Percentiles rank a stretch among this genome's conserved stretches.
These are phyloP conservation scores for Lepidurus arcticus DNA, from an alignment of 1,140 invertebrate genomes.

Conservation along the genomic window DNA sequence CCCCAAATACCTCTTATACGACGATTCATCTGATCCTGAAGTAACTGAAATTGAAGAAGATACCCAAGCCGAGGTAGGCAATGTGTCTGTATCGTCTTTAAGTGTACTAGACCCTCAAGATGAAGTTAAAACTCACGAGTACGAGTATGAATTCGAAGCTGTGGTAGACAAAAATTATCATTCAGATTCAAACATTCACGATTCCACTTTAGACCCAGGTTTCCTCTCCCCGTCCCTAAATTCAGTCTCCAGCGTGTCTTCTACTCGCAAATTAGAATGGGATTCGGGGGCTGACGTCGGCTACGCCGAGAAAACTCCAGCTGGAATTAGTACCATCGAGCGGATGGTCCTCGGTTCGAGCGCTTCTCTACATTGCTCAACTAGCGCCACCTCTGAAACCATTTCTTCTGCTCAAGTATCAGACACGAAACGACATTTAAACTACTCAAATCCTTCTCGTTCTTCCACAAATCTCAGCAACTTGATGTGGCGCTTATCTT, in stretches of 20 bases:
- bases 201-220: background rate
- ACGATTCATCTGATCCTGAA: background rate
- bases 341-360: constrained; percentile 47
- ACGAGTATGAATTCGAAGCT: too few relatives aligned
- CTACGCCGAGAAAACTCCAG: constrained; percentile 49
- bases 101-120: background rate
- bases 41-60: background rate
- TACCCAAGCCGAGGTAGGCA: background rate
- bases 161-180: background rate
- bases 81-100: background rate
- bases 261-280: constrained; percentile 63
- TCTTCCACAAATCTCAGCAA: background rate
- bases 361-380: background rate
- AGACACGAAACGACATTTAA: background rate
- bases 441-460: background rate
- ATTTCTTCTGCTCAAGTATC: background rate
- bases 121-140: background rate
- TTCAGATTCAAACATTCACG: background rate
- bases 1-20: background rate
- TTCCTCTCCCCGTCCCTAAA: background rate
- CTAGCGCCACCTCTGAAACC: background rate
- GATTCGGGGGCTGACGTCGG: constrained; percentile 70
- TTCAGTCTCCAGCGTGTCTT: constrained; percentile 38
- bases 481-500: background rate
- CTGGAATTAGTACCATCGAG: constrained; percentile 53